Conservation (phyloP, 2,113 vertebrate species). For the Amphiprion percula region DNA sequence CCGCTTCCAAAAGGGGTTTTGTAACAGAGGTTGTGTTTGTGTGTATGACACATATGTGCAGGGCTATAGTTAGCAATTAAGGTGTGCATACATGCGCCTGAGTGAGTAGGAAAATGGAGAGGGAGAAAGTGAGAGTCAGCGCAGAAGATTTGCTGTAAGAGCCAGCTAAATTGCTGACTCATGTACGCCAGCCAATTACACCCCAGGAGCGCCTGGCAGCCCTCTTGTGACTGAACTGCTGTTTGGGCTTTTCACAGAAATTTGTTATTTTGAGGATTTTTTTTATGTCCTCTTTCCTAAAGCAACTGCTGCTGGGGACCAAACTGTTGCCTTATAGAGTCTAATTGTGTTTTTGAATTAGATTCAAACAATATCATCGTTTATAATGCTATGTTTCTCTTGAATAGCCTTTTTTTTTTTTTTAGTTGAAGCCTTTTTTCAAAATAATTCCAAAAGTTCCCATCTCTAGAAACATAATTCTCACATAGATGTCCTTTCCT, state of each 20-base stretch:
- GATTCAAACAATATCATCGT: conserved; percentile 49
- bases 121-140: conserved; percentile 29
- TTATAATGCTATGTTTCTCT: conserved; percentile 22
- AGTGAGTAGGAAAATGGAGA: conserved; percentile 3
- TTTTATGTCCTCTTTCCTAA: conserved; percentile 30
- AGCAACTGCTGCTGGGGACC: not conserved
- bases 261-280: conserved; percentile 63
- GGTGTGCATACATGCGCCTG: conserved; percentile 8
- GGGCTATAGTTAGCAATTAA: conserved; percentile 1
- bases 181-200: conserved; percentile 66
- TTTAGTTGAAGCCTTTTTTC: conserved; percentile 6
- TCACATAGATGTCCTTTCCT: conserved; percentile 2
- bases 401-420: not conserved
- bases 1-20: not conserved
- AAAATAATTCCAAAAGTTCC: conserved; percentile 39
- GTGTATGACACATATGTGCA: not conserved
- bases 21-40: conserved; percentile 2
- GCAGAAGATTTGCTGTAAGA: conserved; percentile 48
- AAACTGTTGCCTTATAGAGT: conserved; percentile 9
- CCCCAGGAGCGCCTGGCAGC: conserved; percentile 48
- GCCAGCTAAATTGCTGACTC: conserved; percentile 72
- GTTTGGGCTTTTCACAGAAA: conserved; percentile 52
- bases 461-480: conserved; percentile 13
- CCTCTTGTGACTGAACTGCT: conserved; percentile 58
- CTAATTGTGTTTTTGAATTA: conserved; percentile 26